Evolutionary conservation across 2,888 invertebrate genomes (phyloP).

Genomic region (Cheiracanthium punctorium): DNA sequence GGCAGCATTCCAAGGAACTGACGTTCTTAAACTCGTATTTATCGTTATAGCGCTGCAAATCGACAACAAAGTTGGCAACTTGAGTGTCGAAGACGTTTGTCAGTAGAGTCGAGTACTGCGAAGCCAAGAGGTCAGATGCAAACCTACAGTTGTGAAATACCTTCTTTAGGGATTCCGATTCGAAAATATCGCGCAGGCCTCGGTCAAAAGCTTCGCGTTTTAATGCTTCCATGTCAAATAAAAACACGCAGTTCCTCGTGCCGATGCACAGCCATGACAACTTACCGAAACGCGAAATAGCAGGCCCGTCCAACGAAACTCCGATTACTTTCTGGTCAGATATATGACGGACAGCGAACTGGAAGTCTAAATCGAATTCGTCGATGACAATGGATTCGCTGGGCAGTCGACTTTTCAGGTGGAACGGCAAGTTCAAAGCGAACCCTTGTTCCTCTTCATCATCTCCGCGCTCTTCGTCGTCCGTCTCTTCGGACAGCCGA

Average conservation of each 20-base stretch:
- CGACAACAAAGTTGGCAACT: slow-evolving; percentile 75
- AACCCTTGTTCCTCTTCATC: not conserved
- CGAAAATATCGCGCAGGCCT: slow-evolving; percentile 78
- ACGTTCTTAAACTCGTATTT: not conserved
- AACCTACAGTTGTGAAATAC: slow-evolving; percentile 81
- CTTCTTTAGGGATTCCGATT: slow-evolving; percentile 78
- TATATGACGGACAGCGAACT: slow-evolving; percentile 2
- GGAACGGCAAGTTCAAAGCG: not conserved
- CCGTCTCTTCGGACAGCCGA: too few relatives aligned
- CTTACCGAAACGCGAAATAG: slow-evolving; percentile 75
- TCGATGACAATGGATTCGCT: not conserved
- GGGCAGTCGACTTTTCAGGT: not conserved
- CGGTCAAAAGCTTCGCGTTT: slow-evolving; percentile 73
- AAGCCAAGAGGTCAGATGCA: slow-evolving; percentile 80
- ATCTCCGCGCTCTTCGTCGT: too few relatives aligned
- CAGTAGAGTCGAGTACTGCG: slow-evolving; percentile 80
- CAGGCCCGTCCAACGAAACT: slow-evolving; percentile 74
- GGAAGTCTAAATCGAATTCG: not conserved
- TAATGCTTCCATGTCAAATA: slow-evolving; percentile 75
- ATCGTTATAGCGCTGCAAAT: not conserved
- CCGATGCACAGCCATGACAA: slow-evolving; percentile 75
- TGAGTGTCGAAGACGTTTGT: slow-evolving; percentile 81
- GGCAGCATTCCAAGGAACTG: slow-evolving; percentile 17
- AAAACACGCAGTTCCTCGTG: slow-evolving; percentile 73
- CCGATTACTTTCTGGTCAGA: slow-evolving; percentile 73